Percentiles rank a stretch among this genome's conserved stretches.
These are phyloP conservation scores for Cremastobaeus sp. DNA, from an alignment of 2,888 invertebrate species.

Conservation along the genomic window DNA sequence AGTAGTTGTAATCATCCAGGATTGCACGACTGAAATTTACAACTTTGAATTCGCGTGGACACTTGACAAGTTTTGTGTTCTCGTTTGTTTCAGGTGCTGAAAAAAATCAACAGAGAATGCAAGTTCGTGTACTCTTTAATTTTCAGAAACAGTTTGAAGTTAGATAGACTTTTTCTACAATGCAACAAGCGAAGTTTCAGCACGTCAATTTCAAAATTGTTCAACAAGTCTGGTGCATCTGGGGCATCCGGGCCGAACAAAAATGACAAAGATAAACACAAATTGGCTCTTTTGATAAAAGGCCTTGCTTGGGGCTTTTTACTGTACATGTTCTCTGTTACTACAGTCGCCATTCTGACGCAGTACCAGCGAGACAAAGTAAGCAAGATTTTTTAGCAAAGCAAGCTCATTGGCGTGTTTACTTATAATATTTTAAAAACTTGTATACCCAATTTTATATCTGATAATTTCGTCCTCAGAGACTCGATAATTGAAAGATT, in stretches of 20 bases:
- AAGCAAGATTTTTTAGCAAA: too few relatives aligned
- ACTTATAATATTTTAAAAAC: too few relatives aligned
- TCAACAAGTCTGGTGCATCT: constrained; percentile 50
- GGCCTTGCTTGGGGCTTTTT: constrained; percentile 42
- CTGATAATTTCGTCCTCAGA: too few relatives aligned
- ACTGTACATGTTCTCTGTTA: background rate
- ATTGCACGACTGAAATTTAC: too few relatives aligned
- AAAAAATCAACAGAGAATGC: constrained; percentile 3
- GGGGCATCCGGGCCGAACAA: constrained; percentile 62
- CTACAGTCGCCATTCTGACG: constrained; percentile 6
- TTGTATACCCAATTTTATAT: too few relatives aligned
- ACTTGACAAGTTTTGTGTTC: too few relatives aligned
- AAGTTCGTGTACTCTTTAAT: too few relatives aligned
- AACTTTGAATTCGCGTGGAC: too few relatives aligned
- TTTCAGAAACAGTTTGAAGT: too few relatives aligned
- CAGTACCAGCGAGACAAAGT: constrained; percentile 27
- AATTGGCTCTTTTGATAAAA: constrained; percentile 58
- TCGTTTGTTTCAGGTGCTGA: constrained; percentile 1
- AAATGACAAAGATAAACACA: constrained; percentile 63
- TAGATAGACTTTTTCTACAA: background rate
- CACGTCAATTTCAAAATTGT: constrained; percentile 56
- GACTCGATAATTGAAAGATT: too few relatives aligned
- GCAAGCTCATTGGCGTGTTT: too few relatives aligned
- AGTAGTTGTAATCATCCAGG: too few relatives aligned
- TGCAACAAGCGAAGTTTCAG: constrained; percentile 61